Evolutionary conservation across 2,797 vertebrate species (phyloP), one percentile per base, ranked within the genome.

Genomic region (Argentina silus): DNA sequence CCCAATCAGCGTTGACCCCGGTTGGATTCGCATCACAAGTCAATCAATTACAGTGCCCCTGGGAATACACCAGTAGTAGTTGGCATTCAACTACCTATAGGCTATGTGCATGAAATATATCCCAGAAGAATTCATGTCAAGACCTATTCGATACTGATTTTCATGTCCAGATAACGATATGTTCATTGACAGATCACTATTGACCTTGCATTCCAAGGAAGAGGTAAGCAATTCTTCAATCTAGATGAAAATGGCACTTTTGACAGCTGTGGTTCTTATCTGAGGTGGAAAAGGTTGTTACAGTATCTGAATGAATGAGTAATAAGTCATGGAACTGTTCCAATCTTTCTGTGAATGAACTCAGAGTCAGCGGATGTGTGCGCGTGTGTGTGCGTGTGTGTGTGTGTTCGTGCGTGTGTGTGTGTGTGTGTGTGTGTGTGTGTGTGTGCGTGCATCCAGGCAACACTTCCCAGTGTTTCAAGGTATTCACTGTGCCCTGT

Each of bases 401-500:
- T 42, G 59, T 70, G 55, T n/a, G n/a, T n/a, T n/a, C n/a, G 43
- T 42, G 69, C 64, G 62, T 73, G 71, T 62, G 60, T 74, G 55
- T 72, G 55, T 51, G 74, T 51, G 44, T 17, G 67, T 77, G 76
- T 74, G 43, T 42, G 69, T 68, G 62, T 73, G 71, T 62, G 60
- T 74, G 55, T 72, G 55, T 51, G 74, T 51, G 44, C 15, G 67
- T 77, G 76, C 67, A 72, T 70, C 67, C 43, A 66, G 60, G 75
- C 75, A 12, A 27, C 59, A 9, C 56, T 23, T 21, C 17, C 56
- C n/a, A 59, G 60, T 62, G 27, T 62, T 83, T 85, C 59, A 70
- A 76, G 74, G 74, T 67, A 70, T 70, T 64, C 70, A 69, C 45
- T 67, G 59, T 76, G 86, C 79, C 85, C 85, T 83, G 76, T 14